These are phyloP conservation scores for Brienomyrus brachyistius DNA, from an alignment of 2,113 vertebrate species.

Conservation along the genomic window DNA sequence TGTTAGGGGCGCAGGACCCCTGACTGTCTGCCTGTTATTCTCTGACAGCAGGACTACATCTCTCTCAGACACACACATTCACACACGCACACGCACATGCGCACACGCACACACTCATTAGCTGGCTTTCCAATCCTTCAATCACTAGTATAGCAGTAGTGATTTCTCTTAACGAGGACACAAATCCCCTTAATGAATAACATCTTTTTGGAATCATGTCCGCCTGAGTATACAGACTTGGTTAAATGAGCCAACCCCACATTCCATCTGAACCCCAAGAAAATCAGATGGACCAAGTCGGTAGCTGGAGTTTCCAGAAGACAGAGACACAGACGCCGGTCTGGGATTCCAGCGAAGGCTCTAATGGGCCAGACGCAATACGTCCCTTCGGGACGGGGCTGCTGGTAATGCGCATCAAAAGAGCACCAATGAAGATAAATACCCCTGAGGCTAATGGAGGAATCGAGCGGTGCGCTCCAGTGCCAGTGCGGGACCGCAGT, in stretches of 20 bases:
- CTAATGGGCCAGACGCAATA: neutral
- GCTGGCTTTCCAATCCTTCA: neutral
- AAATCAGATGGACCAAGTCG: neutral
- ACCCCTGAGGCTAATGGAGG: neutral
- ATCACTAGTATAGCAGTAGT: neutral
- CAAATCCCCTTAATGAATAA: neutral
- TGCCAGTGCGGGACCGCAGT: neutral
- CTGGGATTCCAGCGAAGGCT: neutral
- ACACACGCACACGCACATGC: neutral
- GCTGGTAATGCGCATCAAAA: neutral
- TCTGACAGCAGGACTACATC: neutral
- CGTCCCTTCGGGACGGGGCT: too few species aligned
- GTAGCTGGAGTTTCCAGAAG: neutral
- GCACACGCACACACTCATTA: neutral
- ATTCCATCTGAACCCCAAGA: neutral
- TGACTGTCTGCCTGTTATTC: neutral
- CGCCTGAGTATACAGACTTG: neutral
- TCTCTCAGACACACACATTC: neutral
- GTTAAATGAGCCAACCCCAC: neutral
- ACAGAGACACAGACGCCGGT: neutral
- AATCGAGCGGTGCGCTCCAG: neutral
- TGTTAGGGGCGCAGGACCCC: neutral
- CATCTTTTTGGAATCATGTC: slow-evolving; percentile 12
- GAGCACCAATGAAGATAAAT: slow-evolving; percentile 4
- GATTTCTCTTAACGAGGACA: neutral